A percentile compares a stretch with the other conserved stretches of the same genome.
Conservation (phyloP, 2,888 invertebrate genomes). For the Brenthis ino region DNA sequence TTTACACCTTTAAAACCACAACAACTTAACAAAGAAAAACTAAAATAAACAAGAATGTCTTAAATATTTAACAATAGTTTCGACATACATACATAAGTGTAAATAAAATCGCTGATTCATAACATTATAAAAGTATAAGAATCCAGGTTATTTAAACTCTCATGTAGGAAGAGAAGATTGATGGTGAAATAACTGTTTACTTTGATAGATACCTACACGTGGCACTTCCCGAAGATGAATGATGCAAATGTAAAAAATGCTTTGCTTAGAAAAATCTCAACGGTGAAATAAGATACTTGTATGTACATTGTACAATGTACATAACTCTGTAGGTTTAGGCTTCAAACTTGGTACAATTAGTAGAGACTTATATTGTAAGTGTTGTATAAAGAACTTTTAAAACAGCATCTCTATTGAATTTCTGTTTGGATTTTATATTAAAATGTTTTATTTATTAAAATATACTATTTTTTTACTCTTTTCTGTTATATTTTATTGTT, state of each 20-base stretch:
- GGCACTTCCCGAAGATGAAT: constrained; percentile 24
- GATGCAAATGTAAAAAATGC: constrained; percentile 16
- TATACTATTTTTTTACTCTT: too few relatives aligned
- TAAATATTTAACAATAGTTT: constrained; percentile 24
- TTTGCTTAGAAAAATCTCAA: neutral
- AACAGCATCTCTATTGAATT: too few relatives aligned
- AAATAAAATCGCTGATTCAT: constrained; percentile 30
- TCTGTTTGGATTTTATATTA: too few relatives aligned
- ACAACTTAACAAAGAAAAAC: neutral
- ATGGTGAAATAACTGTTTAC: constrained; percentile 31
- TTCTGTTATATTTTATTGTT: too few relatives aligned
- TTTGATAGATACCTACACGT: constrained; percentile 26
- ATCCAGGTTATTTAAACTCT: constrained; percentile 37
- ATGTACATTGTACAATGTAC: too few relatives aligned
- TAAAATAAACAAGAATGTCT: constrained; percentile 1
- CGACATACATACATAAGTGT: constrained; percentile 32
- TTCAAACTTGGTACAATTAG: too few relatives aligned
- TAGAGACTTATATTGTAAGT: too few relatives aligned
- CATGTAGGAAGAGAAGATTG: constrained; percentile 35
- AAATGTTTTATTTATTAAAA: too few relatives aligned
- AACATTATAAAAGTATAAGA: constrained; percentile 24
- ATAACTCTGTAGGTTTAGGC: too few relatives aligned
- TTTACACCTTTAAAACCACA: too few relatives aligned
- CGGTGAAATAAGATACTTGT: neutral
- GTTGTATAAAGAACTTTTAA: too few relatives aligned